Evolutionary conservation across 2,888 invertebrate genomes (phyloP).

Genomic region (Megaustenia siamemsis): DNA sequence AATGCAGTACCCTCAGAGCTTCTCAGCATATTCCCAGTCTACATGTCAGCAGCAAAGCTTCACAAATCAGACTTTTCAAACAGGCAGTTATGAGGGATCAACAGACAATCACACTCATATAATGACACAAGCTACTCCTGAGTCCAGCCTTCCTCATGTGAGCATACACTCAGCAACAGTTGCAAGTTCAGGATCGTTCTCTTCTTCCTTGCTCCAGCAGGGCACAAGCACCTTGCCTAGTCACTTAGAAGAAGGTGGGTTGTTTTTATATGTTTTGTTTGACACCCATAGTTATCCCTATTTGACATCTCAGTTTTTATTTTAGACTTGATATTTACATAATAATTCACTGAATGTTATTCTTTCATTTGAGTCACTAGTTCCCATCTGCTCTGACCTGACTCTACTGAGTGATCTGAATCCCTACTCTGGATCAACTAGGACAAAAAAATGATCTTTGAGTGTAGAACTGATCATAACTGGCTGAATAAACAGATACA

Average conservation of each 20-base stretch:
- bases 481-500: too few species aligned
- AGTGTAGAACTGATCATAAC: too few species aligned
- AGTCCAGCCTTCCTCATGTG: neutral
- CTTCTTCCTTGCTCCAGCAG: slow-evolving; percentile 28
- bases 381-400: too few species aligned
- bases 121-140: slow-evolving; percentile 10
- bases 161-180: slow-evolving; percentile 1
- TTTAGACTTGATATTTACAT: too few species aligned
- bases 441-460: too few species aligned
- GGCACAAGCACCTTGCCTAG: slow-evolving; percentile 4
- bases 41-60: slow-evolving; percentile 16
- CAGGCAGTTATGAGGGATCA: neutral
- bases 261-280: neutral
- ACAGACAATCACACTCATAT: neutral
- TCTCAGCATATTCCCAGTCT: slow-evolving; percentile 18
- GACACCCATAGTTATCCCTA: too few species aligned
- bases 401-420: too few species aligned
- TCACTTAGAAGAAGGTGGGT: neutral
- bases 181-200: neutral
- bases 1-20: slow-evolving; percentile 31
- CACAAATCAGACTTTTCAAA: neutral
- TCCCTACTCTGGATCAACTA: too few species aligned
- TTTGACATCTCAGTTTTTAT: too few species aligned
- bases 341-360: too few species aligned
- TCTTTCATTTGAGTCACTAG: too few species aligned